Evolutionary conservation across 2,797 vertebrate species (phyloP).

Genomic region (Hoplostethus atlanticus): DNA sequence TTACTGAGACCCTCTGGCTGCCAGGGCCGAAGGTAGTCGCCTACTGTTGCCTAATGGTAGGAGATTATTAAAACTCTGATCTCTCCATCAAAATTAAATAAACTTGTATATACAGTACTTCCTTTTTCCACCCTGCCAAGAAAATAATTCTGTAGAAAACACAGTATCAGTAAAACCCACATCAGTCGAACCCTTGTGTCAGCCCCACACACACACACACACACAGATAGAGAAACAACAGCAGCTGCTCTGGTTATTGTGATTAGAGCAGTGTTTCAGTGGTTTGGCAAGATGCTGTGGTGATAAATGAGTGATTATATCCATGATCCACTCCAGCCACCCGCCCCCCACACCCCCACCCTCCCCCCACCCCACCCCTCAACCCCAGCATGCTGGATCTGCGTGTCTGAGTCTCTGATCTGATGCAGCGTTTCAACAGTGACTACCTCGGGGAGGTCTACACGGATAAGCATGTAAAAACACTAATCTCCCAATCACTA

Average conservation of each 20-base stretch:
- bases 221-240: slow-evolving; percentile 9
- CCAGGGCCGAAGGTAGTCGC: too few relatives aligned
- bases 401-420: slow-evolving; percentile 50
- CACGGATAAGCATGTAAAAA: slow-evolving; percentile 76
- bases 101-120: too few relatives aligned
- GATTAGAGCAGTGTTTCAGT: slow-evolving; percentile 65
- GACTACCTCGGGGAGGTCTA: slow-evolving; percentile 70
- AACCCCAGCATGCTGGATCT: slow-evolving; percentile 62
- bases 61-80: too few relatives aligned
- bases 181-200: slow-evolving; percentile 20
- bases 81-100: too few relatives aligned
- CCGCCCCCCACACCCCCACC: slow-evolving; percentile 15
- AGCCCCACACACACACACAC: slow-evolving; percentile 25
- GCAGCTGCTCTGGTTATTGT: slow-evolving; percentile 64
- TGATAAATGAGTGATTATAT: slow-evolving; percentile 79
- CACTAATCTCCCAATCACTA: slow-evolving; percentile 76
- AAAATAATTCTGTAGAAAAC: too few relatives aligned
- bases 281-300: slow-evolving; percentile 69
- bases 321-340: slow-evolving; percentile 73
- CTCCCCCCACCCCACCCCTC: slow-evolving; percentile 7
- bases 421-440: slow-evolving; percentile 24
- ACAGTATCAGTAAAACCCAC: slow-evolving; percentile 5
- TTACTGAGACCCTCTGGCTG: too few relatives aligned
- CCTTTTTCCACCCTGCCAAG: too few relatives aligned
- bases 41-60: too few relatives aligned